A percentile compares a stretch with the other conserved stretches of the same genome.
Evolutionary conservation across 64 coral and sea anemone species (phyloP).

Genomic region (Dendrophyllia cribrosa): DNA sequence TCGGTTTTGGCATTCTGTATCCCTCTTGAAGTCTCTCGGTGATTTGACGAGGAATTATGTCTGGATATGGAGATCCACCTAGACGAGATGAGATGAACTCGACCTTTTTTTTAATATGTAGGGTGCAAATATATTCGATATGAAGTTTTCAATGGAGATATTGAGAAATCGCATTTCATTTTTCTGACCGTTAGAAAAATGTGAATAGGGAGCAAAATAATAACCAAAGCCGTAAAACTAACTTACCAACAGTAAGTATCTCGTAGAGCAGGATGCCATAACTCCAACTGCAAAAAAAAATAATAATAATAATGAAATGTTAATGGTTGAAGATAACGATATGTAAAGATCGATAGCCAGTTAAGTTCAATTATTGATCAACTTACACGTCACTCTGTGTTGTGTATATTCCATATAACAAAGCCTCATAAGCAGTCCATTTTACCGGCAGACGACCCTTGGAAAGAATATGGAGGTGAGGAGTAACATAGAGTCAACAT

Average conservation of each 20-base stretch:
- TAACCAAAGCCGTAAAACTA: too few relatives aligned
- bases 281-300: conserved; percentile 38
- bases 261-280: conserved; percentile 40
- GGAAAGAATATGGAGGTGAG: background rate
- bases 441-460: conserved; percentile 49
- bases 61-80: too few relatives aligned
- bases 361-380: background rate
- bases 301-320: background rate
- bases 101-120: too few relatives aligned
- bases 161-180: too few relatives aligned
- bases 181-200: too few relatives aligned
- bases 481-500: too few relatives aligned
- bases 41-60: background rate
- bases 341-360: too few relatives aligned
- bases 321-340: background rate
- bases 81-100: too few relatives aligned
- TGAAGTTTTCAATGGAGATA: too few relatives aligned
- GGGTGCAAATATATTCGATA: background rate
- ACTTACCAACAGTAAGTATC: conserved; percentile 41
- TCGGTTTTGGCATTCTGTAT: too few relatives aligned
- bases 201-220: too few relatives aligned
- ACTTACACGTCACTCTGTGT: conserved; percentile 64
- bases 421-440: conserved; percentile 41
- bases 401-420: conserved; percentile 34
- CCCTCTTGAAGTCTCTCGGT: background rate